Conservation (phyloP, 2,888 invertebrate species). For the Drosophila meridionalis region DNA sequence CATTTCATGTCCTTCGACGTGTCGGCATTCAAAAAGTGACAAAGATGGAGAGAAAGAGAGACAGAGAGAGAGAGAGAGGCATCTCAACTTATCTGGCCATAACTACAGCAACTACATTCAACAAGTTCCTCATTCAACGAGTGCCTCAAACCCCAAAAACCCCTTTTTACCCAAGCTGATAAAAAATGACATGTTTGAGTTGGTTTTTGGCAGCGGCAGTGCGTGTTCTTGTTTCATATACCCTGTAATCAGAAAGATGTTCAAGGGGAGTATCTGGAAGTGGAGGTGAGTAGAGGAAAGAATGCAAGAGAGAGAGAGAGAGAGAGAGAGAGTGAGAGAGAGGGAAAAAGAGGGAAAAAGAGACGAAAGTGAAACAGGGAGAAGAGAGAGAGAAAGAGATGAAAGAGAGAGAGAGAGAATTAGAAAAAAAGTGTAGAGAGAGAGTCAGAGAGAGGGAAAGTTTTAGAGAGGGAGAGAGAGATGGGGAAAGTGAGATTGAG, state of each 20-base stretch:
- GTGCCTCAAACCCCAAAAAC: conserved; percentile 3
- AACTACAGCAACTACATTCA: conserved; percentile 9
- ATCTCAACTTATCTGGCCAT: conserved; percentile 42
- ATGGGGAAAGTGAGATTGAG: not conserved
- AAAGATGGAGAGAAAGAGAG: not conserved
- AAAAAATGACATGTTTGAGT: conserved; percentile 30
- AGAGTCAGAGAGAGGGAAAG: not conserved
- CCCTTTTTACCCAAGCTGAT: not conserved
- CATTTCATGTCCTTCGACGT: conserved; percentile 47
- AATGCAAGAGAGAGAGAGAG: not conserved
- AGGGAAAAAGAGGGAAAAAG: not conserved
- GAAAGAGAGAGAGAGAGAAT: not conserved
- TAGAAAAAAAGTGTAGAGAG: not conserved
- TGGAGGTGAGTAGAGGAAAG: too few species aligned
- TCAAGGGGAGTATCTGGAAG: too few species aligned
- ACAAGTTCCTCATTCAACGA: conserved; percentile 6
- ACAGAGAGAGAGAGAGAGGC: not conserved
- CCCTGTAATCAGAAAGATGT: conserved; percentile 1
- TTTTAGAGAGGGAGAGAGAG: not conserved
- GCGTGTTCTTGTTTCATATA: conserved; percentile 15
- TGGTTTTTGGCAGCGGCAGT: conserved; percentile 8
- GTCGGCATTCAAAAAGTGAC: conserved; percentile 17
- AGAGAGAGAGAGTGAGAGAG: not conserved
- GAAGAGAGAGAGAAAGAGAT: not conserved
- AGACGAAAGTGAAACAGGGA: too few species aligned